phyloP scores from a whole-genome alignment of 1,140 invertebrate species.

The Tetramorium simillimum region DNA sequence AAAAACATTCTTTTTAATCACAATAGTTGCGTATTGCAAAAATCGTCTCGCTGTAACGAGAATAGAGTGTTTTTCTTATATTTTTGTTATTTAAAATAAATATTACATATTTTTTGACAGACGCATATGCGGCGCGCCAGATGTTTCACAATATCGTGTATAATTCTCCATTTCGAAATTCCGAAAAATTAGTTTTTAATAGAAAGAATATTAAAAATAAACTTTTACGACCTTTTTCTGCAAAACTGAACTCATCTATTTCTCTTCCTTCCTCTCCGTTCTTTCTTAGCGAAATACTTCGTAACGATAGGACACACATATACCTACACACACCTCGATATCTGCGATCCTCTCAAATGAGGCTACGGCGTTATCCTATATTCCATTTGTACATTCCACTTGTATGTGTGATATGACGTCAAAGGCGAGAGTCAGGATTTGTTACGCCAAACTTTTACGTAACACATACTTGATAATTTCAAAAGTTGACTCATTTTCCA shows the following conservation, averaged over 20 bases:
- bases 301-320: neutral
- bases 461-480: slow-evolving; percentile 5
- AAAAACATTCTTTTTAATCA: neutral
- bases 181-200: neutral
- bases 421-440: neutral
- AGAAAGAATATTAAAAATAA: neutral
- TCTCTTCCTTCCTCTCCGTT: neutral
- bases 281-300: neutral
- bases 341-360: neutral
- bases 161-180: neutral
- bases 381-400: neutral
- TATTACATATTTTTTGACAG: neutral
- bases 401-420: slow-evolving; percentile 21
- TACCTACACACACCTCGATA: neutral
- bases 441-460: slow-evolving; percentile 19
- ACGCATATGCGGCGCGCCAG: too few relatives aligned
- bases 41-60: neutral
- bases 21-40: neutral
- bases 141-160: neutral
- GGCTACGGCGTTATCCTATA: slow-evolving; percentile 12
- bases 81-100: slow-evolving; percentile 32
- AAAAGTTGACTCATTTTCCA: slow-evolving; percentile 10
- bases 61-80: neutral
- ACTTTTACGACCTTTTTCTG: neutral
- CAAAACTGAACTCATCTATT: neutral